Evolutionary conservation across 2,888 invertebrate genomes (phyloP).

Genomic region (Litoditis marina): DNA sequence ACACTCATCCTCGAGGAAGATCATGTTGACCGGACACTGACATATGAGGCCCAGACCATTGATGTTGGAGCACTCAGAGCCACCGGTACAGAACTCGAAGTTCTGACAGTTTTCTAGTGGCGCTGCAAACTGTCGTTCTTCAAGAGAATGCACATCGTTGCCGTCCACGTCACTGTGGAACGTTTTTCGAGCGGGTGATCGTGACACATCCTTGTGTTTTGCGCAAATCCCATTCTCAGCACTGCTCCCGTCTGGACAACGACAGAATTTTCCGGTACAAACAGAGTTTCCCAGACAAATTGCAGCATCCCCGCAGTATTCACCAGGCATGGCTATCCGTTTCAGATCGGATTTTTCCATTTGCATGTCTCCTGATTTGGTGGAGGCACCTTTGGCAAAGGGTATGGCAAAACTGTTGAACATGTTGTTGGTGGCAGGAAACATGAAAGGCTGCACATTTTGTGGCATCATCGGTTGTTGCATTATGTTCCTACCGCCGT

Average conservation of each 20-base stretch:
- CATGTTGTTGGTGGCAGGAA: no score
- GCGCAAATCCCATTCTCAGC: constrained; percentile 52
- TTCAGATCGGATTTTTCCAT: neutral
- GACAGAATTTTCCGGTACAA: constrained; percentile 49
- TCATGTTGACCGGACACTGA: constrained; percentile 36
- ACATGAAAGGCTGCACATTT: no score
- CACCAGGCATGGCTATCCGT: constrained; percentile 51
- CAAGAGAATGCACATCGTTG: constrained; percentile 2
- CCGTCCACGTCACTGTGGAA: no score
- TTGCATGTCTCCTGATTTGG: constrained; percentile 23
- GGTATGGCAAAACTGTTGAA: no score
- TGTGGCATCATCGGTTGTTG: no score
- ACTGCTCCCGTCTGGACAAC: constrained; percentile 45
- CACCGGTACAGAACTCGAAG: constrained; percentile 43
- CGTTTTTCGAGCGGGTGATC: neutral
- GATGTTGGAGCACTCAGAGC: constrained; percentile 47
- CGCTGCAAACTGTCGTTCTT: constrained; percentile 20
- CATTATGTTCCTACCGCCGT: no score
- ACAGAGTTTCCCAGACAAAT: constrained; percentile 52
- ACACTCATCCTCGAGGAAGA: constrained; percentile 43
- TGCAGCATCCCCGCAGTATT: constrained; percentile 46
- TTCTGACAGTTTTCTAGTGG: constrained; percentile 49
- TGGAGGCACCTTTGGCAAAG: constrained; percentile 28
- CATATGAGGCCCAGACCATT: constrained; percentile 48
- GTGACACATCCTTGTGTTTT: neutral